These are phyloP conservation scores for Panonychus citri DNA, from an alignment of 1,140 invertebrate genomes.

Conservation along the genomic window DNA sequence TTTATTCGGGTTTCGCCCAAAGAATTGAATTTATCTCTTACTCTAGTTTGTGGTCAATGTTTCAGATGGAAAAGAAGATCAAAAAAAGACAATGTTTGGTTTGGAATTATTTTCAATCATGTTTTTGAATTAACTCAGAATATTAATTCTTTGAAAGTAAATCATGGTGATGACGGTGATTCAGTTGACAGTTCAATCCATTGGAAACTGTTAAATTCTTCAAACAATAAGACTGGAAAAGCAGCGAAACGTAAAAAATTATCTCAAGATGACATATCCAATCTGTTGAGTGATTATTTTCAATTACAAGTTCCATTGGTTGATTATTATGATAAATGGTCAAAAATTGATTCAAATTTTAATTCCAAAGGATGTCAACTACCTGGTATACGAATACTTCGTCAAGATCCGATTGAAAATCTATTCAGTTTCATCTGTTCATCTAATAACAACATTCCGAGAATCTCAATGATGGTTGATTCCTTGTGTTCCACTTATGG, in stretches of 20 bases:
- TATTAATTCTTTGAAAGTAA: too few species aligned
- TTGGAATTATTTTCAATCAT: not conserved
- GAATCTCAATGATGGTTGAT: conserved; percentile 74
- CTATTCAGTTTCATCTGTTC: conserved; percentile 91
- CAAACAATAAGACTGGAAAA: not conserved
- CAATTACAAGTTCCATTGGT: conserved; percentile 33
- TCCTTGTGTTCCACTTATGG: conserved; percentile 65
- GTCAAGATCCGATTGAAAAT: conserved; percentile 76
- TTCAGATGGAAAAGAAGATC: not conserved
- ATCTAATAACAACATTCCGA: conserved; percentile 82
- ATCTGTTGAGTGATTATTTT: conserved; percentile 25
- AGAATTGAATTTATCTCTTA: conserved; percentile 2
- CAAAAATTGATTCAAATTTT: conserved; percentile 44
- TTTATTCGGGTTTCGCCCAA: not conserved
- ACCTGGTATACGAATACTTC: conserved; percentile 64
- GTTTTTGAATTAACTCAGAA: not conserved
- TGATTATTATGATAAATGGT: conserved; percentile 49
- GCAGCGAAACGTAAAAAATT: not conserved
- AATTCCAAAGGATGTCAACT: conserved; percentile 36
- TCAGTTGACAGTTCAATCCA: not conserved
- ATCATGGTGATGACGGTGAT: too few species aligned
- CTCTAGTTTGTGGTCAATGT: not conserved
- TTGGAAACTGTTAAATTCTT: not conserved
- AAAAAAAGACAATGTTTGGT: not conserved
- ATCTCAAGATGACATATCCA: not conserved